phyloP scores from a whole-genome alignment of 2,888 invertebrate species.

The Punctoribates punctum region DNA sequence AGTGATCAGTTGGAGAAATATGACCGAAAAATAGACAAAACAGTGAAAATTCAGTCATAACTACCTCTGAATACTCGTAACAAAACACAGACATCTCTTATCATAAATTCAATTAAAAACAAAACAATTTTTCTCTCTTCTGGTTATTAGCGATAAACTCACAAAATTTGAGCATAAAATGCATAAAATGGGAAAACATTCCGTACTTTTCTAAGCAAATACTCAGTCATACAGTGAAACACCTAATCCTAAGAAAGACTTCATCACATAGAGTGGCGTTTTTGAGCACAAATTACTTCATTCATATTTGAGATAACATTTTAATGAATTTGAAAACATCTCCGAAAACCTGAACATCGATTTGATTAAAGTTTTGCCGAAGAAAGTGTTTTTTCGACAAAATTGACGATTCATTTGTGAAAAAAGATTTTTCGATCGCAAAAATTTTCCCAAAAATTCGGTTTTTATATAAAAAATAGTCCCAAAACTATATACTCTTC shows the following conservation, averaged over 20 bases:
- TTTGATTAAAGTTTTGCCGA: constrained; percentile 32
- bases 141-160: constrained; percentile 36
- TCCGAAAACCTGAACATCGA: constrained; percentile 30
- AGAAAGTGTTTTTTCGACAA: background rate
- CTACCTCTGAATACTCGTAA: constrained; percentile 7
- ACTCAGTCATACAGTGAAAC: background rate
- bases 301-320: background rate
- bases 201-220: background rate
- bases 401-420: background rate
- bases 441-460: background rate
- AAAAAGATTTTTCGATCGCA: background rate
- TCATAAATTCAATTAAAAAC: background rate
- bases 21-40: background rate
- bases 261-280: constrained; percentile 28
- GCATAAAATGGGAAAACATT: background rate
- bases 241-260: constrained; percentile 15
- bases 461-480: background rate
- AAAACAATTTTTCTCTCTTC: constrained; percentile 5
- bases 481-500: background rate
- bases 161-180: background rate
- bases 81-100: background rate
- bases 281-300: constrained; percentile 16
- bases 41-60: background rate
- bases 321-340: constrained; percentile 8
- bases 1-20: constrained; percentile 21